phyloP scores from a whole-genome alignment of 1,140 invertebrate species.

The Drosophila arizonae region DNA sequence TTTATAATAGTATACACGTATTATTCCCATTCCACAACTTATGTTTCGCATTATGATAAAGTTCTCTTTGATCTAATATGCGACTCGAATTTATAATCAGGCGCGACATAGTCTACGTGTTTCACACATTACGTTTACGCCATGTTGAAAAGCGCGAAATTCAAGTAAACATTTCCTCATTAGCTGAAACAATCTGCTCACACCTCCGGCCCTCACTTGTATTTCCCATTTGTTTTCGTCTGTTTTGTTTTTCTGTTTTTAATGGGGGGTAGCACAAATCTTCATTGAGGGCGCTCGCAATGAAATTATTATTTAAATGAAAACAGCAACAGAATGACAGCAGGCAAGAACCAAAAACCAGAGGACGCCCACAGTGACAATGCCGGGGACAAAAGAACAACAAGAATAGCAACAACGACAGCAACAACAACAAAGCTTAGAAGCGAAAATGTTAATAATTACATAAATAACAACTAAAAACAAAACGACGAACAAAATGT shows the following conservation, averaged over 20 bases:
- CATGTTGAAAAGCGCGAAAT: slow-evolving; percentile 12
- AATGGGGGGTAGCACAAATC: slow-evolving; percentile 33
- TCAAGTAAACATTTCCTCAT: slow-evolving; percentile 43
- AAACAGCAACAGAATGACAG: slow-evolving; percentile 61
- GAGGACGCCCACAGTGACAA: slow-evolving; percentile 35
- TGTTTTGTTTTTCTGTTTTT: slow-evolving; percentile 14
- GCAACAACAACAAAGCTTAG: slow-evolving; percentile 41
- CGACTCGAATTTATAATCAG: slow-evolving; percentile 35
- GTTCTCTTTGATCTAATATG: slow-evolving; percentile 45
- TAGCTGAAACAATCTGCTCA: slow-evolving; percentile 8
- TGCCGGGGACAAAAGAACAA: slow-evolving; percentile 21
- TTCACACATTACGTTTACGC: slow-evolving; percentile 40
- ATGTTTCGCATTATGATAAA: slow-evolving; percentile 2
- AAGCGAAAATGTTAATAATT: slow-evolving; percentile 79
- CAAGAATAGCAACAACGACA: slow-evolving; percentile 31
- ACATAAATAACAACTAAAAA: slow-evolving; percentile 78
- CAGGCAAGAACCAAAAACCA: slow-evolving; percentile 34
- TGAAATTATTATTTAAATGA: slow-evolving; percentile 81
- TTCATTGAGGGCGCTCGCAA: slow-evolving; percentile 68
- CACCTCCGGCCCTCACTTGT: neutral
- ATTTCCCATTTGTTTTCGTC: neutral
- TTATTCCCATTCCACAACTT: neutral
- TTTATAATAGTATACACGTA: too few relatives aligned
- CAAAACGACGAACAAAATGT: slow-evolving; percentile 61
- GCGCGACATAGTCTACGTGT: slow-evolving; percentile 3